Percentiles rank a stretch among this genome's conserved stretches.
Conservation (phyloP, 2,113 vertebrate genomes). For the Elaphurus davidianus region DNA sequence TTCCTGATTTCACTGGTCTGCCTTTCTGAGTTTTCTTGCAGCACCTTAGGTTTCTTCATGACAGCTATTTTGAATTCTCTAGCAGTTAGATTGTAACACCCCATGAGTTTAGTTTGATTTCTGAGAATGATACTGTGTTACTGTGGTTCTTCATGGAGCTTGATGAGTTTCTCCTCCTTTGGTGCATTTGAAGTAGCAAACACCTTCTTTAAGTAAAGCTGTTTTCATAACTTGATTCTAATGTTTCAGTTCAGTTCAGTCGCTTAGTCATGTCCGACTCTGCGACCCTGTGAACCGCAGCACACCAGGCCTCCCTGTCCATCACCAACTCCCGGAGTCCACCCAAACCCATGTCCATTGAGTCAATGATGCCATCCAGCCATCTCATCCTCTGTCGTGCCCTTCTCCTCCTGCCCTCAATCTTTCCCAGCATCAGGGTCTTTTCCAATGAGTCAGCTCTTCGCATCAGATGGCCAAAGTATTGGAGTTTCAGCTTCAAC, state of each 20-base stretch:
- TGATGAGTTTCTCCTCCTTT: not conserved
- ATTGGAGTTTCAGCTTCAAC: too few relatives aligned
- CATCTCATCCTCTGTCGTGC: too few relatives aligned
- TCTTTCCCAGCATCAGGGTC: too few relatives aligned
- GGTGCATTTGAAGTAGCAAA: not conserved
- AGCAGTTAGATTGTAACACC: not conserved
- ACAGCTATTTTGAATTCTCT: not conserved
- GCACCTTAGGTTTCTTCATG: not conserved
- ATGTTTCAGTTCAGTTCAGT: not conserved
- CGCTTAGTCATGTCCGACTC: rapidly evolving
- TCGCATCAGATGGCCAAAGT: too few relatives aligned
- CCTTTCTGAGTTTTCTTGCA: not conserved
- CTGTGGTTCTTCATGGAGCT: not conserved
- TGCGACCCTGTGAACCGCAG: not conserved
- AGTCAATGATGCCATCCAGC: too few relatives aligned
- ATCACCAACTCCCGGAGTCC: too few relatives aligned
- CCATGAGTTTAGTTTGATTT: not conserved
- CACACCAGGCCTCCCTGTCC: not conserved
- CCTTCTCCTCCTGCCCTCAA: too few relatives aligned
- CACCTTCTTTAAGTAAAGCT: not conserved
- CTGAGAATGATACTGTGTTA: not conserved
- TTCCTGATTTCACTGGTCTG: not conserved
- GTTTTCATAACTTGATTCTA: not conserved
- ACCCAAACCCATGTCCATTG: too few relatives aligned
- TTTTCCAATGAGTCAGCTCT: too few relatives aligned